Conservation (phyloP, 2,797 vertebrate species). For the Rousettus madagascariensis region DNA sequence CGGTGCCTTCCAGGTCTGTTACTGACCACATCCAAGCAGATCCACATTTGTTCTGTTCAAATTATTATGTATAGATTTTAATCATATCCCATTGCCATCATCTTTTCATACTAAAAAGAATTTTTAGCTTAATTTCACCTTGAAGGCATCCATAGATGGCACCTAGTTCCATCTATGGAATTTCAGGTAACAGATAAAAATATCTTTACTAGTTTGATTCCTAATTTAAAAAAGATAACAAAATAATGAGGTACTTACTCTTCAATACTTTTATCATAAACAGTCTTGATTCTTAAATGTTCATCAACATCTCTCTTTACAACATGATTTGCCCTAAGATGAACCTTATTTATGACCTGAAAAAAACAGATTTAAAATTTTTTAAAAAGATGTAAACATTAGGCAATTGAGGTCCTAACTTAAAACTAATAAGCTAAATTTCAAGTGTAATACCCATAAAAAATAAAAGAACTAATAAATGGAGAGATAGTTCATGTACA, state of each 20-base stretch:
- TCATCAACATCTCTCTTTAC: constrained; percentile 91
- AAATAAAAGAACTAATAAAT: neutral
- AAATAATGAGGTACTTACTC: constrained; percentile 85
- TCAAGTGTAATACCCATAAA: neutral
- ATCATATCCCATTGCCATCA: neutral
- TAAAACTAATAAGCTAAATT: constrained; percentile 26
- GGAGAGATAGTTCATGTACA: neutral
- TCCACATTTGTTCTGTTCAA: constrained; percentile 3
- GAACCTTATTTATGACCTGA: constrained; percentile 92
- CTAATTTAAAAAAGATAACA: constrained; percentile 23
- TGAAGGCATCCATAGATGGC: neutral
- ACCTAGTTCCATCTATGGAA: neutral
- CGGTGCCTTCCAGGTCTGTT: neutral
- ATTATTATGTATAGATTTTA: constrained; percentile 8
- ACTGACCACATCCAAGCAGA: neutral
- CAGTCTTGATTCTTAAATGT: constrained; percentile 91
- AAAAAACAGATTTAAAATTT: constrained; percentile 35
- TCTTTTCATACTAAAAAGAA: constrained; percentile 27
- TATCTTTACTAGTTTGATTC: constrained; percentile 42
- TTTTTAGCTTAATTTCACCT: constrained; percentile 17
- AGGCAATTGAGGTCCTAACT: neutral
- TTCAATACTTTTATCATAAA: constrained; percentile 94
- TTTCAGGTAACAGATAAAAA: constrained; percentile 25
- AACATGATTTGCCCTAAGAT: constrained; percentile 90
- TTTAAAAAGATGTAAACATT: neutral